Conservation (phyloP, 2,888 invertebrate genomes). For the Gortyna flavago region DNA sequence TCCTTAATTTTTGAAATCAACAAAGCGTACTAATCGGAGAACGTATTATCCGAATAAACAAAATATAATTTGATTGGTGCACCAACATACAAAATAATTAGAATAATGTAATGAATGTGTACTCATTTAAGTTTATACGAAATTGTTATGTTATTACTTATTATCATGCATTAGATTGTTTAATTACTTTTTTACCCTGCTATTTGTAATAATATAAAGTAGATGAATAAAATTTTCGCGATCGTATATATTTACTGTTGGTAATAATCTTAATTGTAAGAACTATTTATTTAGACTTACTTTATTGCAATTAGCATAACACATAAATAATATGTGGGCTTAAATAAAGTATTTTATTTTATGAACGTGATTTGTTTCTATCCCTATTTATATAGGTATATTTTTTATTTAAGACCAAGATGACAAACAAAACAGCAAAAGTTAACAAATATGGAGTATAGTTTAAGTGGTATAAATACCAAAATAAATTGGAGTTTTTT, state of each 20-base stretch:
- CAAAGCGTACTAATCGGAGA: constrained; percentile 47
- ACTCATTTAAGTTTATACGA: constrained; percentile 52
- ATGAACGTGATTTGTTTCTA: constrained; percentile 63
- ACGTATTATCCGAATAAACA: constrained; percentile 53
- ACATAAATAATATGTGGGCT: constrained; percentile 85
- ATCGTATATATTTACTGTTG: constrained; percentile 72
- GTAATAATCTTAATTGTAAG: constrained; percentile 78
- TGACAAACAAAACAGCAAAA: background rate
- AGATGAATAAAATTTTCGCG: constrained; percentile 53
- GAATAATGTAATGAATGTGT: constrained; percentile 53
- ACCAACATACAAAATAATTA: constrained; percentile 71
- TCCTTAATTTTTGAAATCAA: constrained; percentile 65
- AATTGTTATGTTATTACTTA: constrained; percentile 44
- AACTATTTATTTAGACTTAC: constrained; percentile 83
- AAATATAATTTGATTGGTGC: constrained; percentile 74
- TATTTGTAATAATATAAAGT: constrained; percentile 61
- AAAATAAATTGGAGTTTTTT: too few relatives aligned
- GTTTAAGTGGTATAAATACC: background rate
- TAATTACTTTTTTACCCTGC: constrained; percentile 60
- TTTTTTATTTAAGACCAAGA: background rate
- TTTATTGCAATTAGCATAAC: constrained; percentile 80
- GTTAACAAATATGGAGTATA: background rate
- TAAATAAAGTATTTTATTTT: constrained; percentile 89
- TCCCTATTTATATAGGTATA: too few relatives aligned
- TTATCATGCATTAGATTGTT: constrained; percentile 58